Evolutionary conservation across 2,888 invertebrate species (phyloP).

Genomic region (Smittia aterrima): DNA sequence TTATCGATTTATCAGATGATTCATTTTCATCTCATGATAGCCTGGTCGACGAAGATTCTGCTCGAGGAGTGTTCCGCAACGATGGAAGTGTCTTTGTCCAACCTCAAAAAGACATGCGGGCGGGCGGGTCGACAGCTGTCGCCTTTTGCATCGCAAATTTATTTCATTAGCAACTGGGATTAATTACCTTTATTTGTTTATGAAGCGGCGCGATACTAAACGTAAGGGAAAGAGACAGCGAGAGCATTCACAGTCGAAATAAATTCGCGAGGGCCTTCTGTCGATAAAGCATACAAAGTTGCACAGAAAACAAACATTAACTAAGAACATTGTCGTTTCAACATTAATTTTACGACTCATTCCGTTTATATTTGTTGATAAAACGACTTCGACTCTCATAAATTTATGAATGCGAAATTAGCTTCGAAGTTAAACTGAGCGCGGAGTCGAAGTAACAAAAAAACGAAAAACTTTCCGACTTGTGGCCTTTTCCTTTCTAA

Average conservation of each 20-base stretch:
- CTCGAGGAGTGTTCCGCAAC: neutral
- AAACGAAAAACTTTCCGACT: neutral
- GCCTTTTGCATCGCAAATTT: conserved; percentile 14
- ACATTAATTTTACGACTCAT: conserved; percentile 13
- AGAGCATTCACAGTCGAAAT: neutral
- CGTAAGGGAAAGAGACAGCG: no score
- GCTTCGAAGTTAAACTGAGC: neutral
- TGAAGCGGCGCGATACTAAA: neutral
- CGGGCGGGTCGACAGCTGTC: neutral
- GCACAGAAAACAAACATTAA: conserved; percentile 1
- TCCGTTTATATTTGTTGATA: conserved; percentile 11
- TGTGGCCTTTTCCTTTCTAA: neutral
- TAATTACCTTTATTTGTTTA: conserved; percentile 28
- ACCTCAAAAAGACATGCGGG: neutral
- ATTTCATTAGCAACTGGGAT: conserved; percentile 34
- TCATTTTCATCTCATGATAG: neutral
- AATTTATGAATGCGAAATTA: conserved; percentile 14
- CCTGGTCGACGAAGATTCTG: conserved; percentile 30
- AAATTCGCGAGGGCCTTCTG: neutral
- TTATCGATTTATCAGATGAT: neutral
- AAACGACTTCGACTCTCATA: neutral
- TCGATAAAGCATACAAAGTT: conserved; percentile 2
- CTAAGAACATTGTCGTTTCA: neutral
- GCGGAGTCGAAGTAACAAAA: neutral
- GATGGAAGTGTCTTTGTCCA: neutral